These are phyloP conservation scores for Kradibia gibbosae DNA, from an alignment of 1,140 invertebrate species.

Conservation along the genomic window DNA sequence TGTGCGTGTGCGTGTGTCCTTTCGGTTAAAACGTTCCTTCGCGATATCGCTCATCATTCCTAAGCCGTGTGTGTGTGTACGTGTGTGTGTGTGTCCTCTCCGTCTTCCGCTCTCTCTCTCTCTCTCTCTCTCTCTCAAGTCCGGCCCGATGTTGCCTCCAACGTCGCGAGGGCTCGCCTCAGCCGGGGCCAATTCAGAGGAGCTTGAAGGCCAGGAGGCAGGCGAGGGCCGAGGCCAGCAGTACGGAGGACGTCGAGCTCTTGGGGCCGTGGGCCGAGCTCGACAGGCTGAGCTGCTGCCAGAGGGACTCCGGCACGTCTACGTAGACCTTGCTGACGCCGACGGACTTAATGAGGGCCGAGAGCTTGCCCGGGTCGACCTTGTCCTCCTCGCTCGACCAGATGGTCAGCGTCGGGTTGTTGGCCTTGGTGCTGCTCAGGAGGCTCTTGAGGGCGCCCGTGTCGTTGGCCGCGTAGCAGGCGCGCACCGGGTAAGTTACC, in stretches of 20 bases:
- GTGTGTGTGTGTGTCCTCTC: too few species aligned
- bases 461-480: conserved; percentile 81
- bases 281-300: conserved; percentile 68
- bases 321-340: conserved; percentile 79
- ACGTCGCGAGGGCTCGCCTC: neutral
- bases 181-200: conserved; percentile 49
- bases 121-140: neutral
- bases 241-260: conserved; percentile 33
- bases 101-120: neutral
- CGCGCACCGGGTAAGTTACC: conserved; percentile 88
- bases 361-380: conserved; percentile 76
- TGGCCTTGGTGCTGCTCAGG: conserved; percentile 67
- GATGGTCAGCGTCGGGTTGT: conserved; percentile 77
- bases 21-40: too few species aligned
- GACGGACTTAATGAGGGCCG: conserved; percentile 75
- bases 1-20: too few species aligned
- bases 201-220: conserved; percentile 44
- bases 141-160: neutral
- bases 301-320: conserved; percentile 78
- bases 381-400: conserved; percentile 79
- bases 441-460: conserved; percentile 72
- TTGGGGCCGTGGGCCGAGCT: conserved; percentile 33
- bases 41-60: too few species aligned
- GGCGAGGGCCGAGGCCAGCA: conserved; percentile 47
- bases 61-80: too few species aligned